Conservation (phyloP, 2,113 vertebrate genomes). For the Hemichromis elongatus region DNA sequence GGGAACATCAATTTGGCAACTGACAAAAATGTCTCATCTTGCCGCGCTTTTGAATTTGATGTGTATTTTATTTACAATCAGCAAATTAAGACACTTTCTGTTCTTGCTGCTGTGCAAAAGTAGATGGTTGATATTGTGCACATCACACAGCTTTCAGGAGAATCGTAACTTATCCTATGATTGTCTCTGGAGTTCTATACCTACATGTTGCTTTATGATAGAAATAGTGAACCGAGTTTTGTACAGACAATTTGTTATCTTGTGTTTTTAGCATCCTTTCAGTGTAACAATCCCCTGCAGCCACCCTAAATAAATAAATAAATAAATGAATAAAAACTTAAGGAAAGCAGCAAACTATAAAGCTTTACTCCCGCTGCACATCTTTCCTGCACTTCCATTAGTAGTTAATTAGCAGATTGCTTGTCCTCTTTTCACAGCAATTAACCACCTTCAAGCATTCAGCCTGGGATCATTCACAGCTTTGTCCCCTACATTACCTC, state of each 20-base stretch:
- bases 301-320: neutral
- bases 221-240: neutral
- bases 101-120: neutral
- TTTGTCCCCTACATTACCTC: constrained; percentile 35
- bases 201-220: neutral
- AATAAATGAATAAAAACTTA: neutral
- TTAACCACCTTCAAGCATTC: constrained; percentile 48
- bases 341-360: constrained; percentile 6
- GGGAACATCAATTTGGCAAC: neutral
- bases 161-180: neutral
- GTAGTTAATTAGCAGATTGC: constrained; percentile 59
- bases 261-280: neutral
- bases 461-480: constrained; percentile 44
- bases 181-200: neutral
- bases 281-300: neutral
- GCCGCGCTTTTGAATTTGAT: neutral
- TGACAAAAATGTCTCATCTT: neutral
- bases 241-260: neutral
- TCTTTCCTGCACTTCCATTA: constrained; percentile 31
- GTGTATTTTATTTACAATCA: neutral
- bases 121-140: neutral
- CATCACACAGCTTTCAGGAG: neutral
- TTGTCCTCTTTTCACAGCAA: constrained; percentile 50
- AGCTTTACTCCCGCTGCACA: constrained; percentile 21
- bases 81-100: neutral